phyloP scores from a whole-genome alignment of 2,797 vertebrate genomes.

The Lutra lutra region DNA sequence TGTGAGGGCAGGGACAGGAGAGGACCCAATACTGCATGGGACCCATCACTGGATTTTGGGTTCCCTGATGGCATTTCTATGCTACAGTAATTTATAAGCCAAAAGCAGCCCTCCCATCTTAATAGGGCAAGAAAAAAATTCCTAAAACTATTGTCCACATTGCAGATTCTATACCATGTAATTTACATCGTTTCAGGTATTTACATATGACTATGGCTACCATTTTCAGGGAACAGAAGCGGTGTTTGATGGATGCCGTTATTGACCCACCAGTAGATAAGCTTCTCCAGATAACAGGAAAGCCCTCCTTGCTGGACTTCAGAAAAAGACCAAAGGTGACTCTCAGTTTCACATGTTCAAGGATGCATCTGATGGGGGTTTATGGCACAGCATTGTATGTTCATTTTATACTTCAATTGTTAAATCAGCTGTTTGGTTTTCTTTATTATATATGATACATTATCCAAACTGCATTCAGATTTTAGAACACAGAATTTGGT shows the following conservation, averaged over 20 bases:
- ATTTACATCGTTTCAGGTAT: neutral
- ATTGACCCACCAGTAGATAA: neutral
- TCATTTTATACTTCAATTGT: neutral
- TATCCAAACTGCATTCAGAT: neutral
- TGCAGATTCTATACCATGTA: neutral
- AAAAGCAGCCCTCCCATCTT: neutral
- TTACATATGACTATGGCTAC: neutral
- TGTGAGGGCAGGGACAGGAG: too few species aligned
- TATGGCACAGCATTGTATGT: accelerated
- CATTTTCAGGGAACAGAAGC: neutral
- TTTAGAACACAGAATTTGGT: neutral
- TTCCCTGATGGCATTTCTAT: neutral
- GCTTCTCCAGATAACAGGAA: neutral
- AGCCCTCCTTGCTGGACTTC: neutral
- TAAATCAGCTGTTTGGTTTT: neutral
- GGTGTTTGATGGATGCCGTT: neutral
- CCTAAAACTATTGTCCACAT: neutral
- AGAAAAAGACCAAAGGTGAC: neutral
- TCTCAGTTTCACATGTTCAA: neutral
- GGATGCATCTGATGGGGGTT: neutral
- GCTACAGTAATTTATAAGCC: neutral
- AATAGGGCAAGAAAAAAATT: neutral
- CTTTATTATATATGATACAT: neutral
- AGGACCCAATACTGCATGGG: accelerated
- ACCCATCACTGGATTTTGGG: neutral